phyloP scores from a whole-genome alignment of 1,140 invertebrate species.

The Heterodera schachtii region DNA sequence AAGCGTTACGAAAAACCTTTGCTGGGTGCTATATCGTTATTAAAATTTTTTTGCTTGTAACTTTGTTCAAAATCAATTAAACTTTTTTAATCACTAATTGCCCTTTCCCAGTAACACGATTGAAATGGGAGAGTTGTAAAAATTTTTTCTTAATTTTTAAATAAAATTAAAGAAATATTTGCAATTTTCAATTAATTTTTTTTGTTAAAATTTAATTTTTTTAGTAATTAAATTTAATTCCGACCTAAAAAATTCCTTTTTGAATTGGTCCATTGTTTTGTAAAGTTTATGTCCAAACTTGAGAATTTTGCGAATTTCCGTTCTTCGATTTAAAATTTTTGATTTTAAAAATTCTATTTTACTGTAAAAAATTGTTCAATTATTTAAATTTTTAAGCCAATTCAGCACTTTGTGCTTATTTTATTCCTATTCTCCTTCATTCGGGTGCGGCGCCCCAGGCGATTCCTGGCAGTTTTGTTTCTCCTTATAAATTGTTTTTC shows the following conservation, averaged over 20 bases:
- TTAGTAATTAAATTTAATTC: background rate
- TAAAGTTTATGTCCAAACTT: background rate
- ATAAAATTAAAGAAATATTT: conserved; percentile 1
- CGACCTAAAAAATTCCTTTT: background rate
- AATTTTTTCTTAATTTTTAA: background rate
- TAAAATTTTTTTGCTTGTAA: too few relatives aligned
- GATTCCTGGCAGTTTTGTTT: background rate
- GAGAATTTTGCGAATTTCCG: background rate
- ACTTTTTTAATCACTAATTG: too few relatives aligned
- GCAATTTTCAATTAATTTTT: background rate
- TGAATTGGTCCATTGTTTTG: background rate
- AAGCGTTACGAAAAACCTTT: too few relatives aligned
- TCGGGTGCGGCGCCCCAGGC: background rate
- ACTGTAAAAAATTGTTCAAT: too few relatives aligned
- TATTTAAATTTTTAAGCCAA: too few relatives aligned
- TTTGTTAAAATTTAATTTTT: too few relatives aligned
- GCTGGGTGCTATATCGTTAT: too few relatives aligned
- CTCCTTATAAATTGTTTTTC: background rate
- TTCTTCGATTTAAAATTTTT: background rate
- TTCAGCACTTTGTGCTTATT: too few relatives aligned
- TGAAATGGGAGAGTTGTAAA: background rate
- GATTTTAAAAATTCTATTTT: too few relatives aligned
- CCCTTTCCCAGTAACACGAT: conserved; percentile 5
- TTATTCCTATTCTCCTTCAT: background rate
- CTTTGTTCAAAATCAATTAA: too few relatives aligned